Conservation (phyloP, 2,888 invertebrate genomes). For the Ormyrus labotus region DNA sequence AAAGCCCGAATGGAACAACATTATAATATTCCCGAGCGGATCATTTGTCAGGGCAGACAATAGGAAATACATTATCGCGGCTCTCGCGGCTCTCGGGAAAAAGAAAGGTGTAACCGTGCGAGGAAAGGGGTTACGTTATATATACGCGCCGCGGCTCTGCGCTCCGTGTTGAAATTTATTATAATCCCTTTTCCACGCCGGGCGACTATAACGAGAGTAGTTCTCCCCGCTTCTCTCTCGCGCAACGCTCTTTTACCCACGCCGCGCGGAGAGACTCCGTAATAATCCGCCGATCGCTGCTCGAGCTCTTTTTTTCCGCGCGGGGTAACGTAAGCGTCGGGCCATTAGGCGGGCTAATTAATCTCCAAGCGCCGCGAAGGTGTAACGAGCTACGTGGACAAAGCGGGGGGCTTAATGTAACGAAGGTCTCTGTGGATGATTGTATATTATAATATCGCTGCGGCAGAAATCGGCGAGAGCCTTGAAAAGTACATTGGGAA, state of each 20-base stretch:
- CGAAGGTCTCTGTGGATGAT: too few species aligned
- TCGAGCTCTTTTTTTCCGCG: too few species aligned
- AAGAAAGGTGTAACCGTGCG: not conserved
- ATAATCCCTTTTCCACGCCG: slow-evolving; percentile 22
- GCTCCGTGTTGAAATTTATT: slow-evolving; percentile 24
- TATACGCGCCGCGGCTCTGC: not conserved
- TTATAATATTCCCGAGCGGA: slow-evolving; percentile 31
- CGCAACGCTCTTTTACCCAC: too few species aligned
- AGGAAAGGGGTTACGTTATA: not conserved
- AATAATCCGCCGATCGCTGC: too few species aligned
- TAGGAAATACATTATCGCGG: slow-evolving; percentile 48
- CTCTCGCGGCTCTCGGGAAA: not conserved
- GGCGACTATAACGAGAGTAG: too few species aligned
- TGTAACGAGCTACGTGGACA: not conserved
- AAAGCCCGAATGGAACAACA: slow-evolving; percentile 9
- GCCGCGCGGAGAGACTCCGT: too few species aligned
- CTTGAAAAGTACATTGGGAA: too few species aligned
- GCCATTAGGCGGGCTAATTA: slow-evolving; percentile 32
- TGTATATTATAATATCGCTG: too few species aligned
- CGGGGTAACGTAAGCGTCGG: too few species aligned
- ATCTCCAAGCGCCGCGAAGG: not conserved
- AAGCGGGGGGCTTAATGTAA: too few species aligned
- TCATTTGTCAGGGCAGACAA: slow-evolving; percentile 50
- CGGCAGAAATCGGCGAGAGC: too few species aligned
- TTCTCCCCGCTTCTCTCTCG: too few species aligned